phyloP scores from a whole-genome alignment of 2,113 vertebrate genomes.

The Ochotona princeps region DNA sequence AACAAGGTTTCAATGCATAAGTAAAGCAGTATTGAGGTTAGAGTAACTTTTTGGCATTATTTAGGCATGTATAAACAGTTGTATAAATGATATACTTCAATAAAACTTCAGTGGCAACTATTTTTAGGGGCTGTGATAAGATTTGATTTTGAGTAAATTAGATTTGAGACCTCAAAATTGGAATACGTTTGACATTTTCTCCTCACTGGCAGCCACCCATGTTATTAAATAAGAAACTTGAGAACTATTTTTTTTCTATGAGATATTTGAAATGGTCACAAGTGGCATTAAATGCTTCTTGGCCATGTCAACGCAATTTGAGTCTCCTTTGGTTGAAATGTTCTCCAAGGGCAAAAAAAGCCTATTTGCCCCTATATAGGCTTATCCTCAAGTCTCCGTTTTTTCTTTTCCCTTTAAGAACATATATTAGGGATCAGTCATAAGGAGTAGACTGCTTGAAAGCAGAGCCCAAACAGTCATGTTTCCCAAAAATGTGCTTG shows the following conservation, averaged over 20 bases:
- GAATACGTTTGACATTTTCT: conserved; percentile 64
- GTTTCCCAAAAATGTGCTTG: not conserved
- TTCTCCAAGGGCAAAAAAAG: not conserved
- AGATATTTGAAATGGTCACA: conserved; percentile 60
- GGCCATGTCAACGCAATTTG: not conserved
- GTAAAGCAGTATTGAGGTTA: not conserved
- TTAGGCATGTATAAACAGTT: not conserved
- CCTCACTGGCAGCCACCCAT: not conserved
- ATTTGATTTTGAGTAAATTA: conserved; percentile 64
- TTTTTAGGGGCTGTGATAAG: conserved; percentile 36
- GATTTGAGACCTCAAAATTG: conserved; percentile 64
- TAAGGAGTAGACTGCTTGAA: not conserved
- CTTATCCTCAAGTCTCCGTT: not conserved
- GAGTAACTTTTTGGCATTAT: not conserved
- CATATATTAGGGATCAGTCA: not conserved
- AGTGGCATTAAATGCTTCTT: conserved; percentile 53
- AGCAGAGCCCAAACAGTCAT: not conserved
- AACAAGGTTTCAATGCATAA: not conserved
- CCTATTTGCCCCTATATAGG: not conserved
- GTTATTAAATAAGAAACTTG: conserved; percentile 66
- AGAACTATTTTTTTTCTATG: conserved; percentile 57
- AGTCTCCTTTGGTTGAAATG: conserved; percentile 20
- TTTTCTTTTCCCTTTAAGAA: not conserved
- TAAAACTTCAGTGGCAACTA: conserved; percentile 2
- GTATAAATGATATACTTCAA: not conserved